Evolutionary conservation across 2,888 invertebrate genomes (phyloP).

Genomic region (Pandemis cinnamomeana): DNA sequence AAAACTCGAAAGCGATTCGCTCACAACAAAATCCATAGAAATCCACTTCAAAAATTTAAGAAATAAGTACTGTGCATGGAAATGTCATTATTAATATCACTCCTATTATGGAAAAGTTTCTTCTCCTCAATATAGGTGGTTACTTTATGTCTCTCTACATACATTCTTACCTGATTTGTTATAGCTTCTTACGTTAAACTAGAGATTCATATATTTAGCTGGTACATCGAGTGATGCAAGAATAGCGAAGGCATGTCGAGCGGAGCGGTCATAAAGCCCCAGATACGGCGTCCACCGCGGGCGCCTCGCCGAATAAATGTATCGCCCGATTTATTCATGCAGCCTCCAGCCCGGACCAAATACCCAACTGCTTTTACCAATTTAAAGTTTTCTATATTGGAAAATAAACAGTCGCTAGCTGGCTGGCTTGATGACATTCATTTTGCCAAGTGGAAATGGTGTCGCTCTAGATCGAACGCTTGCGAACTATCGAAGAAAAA

Average conservation of each 20-base stretch:
- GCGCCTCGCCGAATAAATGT: conserved; percentile 47
- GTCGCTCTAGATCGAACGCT: too few relatives aligned
- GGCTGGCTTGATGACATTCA: background rate
- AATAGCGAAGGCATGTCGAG: conserved; percentile 43
- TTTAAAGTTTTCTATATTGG: conserved; percentile 16
- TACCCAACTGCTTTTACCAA: conserved; percentile 29
- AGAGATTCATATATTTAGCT: background rate
- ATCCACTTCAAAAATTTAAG: background rate
- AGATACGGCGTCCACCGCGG: conserved; percentile 46
- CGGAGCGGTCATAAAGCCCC: conserved; percentile 48
- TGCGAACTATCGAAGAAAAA: background rate
- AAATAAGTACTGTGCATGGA: background rate
- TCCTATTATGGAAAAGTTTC: background rate
- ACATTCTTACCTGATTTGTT: background rate
- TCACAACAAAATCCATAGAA: conserved; percentile 38
- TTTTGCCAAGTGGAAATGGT: background rate
- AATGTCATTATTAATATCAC: background rate
- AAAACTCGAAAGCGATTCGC: conserved; percentile 43
- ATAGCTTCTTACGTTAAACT: background rate
- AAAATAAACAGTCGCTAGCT: conserved; percentile 4
- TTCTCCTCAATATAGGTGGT: too few relatives aligned
- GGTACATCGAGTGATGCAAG: conserved; percentile 37
- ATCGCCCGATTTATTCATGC: conserved; percentile 61
- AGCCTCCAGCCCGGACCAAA: conserved; percentile 38
- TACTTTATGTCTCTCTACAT: background rate